phyloP scores from a whole-genome alignment of 2,888 invertebrate species.

The Leucoma salicis region DNA sequence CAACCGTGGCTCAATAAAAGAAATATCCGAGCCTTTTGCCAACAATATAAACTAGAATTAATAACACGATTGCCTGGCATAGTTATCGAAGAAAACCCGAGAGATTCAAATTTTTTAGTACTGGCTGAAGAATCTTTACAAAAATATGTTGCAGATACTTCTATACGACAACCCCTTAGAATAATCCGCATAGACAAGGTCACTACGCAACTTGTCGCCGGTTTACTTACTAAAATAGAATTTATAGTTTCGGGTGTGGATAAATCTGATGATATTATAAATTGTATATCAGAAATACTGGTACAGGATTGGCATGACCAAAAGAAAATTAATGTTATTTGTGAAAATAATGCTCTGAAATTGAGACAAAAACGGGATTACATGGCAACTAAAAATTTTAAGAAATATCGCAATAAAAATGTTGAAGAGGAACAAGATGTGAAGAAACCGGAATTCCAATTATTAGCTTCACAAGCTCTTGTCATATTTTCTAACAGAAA shows the following conservation, averaged over 20 bases:
- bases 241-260: neutral
- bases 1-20: constrained; percentile 23
- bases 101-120: neutral
- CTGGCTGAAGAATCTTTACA: constrained; percentile 11
- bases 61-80: neutral
- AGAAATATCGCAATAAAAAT: neutral
- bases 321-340: constrained; percentile 32
- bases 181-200: neutral
- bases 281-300: constrained; percentile 33
- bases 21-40: constrained; percentile 28
- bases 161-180: neutral
- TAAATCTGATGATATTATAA: neutral
- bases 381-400: neutral
- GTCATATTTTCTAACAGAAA: constrained; percentile 12
- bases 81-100: neutral
- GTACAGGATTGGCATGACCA: constrained; percentile 29
- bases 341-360: constrained; percentile 8
- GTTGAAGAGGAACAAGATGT: constrained; percentile 1
- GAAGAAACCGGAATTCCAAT: constrained; percentile 17
- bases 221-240: neutral
- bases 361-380: neutral
- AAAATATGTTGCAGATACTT: constrained; percentile 2
- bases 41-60: neutral
- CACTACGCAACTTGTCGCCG: neutral
- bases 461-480: constrained; percentile 24